Base-by-base conservation (phyloP, 2,888 invertebrate genomes). In the Himalopsyche tibetana region DNA sequence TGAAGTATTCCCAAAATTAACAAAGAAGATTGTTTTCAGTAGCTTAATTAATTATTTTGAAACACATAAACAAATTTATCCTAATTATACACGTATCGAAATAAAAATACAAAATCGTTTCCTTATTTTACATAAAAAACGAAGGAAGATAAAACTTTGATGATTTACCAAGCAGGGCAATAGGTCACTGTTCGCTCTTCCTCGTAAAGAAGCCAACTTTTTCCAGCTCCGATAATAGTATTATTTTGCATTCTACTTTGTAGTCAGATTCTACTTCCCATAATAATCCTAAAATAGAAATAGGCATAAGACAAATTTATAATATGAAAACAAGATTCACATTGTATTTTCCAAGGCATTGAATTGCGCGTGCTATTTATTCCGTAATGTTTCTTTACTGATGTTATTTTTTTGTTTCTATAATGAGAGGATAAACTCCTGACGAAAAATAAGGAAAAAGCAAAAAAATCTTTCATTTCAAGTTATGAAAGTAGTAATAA, bases 311-410 rank as follows among this genome's bases (percentile, higher is more conserved):
- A 63, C 19, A 63, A 63, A 63, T 63, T 63, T 63, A 63, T 63
- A 63, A 63, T 63, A 63, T 6, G 28, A 63, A 63, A 63, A 63
- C 63, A 63, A 28, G 19, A 63, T 19, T 63, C 63, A 19, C 63
- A 63, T 63, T 63, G 63, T 63, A 63, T 63, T 63, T 63, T 63
- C 63, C 63, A 63, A 63, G 19, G 63, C 63, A 63, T 63, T 63
- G 63, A 63, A 63, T 63, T n/a, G 15, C 2, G 63, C 63, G 63
- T 2, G 63, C 63, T 63, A 28, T 63, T 63, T 63, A 63, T 28
- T 63, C 19, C 63, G 63, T 63, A 63, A 63, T 63, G 19, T 63
- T 15, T 19, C 63, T 63, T 63, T 19, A 3, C 63, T 63, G 28
- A 19, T 63, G 63, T 63, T 63, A 63, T 63, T 63, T 63, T 63